Conservation (phyloP, 2,888 invertebrate genomes). For the Exocentrus adspersus region DNA sequence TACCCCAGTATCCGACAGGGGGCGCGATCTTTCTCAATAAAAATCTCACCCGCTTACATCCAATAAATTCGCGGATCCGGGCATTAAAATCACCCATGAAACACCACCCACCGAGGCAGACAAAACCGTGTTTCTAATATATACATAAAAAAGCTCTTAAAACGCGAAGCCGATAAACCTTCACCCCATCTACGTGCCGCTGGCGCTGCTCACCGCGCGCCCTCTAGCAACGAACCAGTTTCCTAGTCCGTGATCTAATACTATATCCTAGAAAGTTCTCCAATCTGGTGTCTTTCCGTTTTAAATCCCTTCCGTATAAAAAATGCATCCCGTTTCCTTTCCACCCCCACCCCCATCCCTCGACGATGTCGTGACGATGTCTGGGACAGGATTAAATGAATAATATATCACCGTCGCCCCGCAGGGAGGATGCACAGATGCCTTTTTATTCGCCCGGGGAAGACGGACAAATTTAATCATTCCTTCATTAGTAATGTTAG, state of each 20-base stretch:
- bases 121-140: conserved; percentile 11
- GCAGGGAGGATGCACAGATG: neutral
- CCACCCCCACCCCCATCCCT: neutral
- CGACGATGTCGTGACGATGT: neutral
- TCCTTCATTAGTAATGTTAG: neutral
- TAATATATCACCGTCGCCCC: neutral
- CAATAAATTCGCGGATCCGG: neutral
- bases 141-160: conserved; percentile 14
- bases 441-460: neutral
- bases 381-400: conserved; percentile 1
- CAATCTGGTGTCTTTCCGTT: conserved; percentile 2
- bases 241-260: too few species aligned
- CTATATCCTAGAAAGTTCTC: too few species aligned
- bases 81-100: conserved; percentile 7
- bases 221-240: too few species aligned
- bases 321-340: neutral
- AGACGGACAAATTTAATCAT: conserved; percentile 1
- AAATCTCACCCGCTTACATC: neutral
- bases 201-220: neutral
- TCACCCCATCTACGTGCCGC: neutral
- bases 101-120: neutral
- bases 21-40: neutral
- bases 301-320: neutral
- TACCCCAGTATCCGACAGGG: neutral
- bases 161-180: neutral